Evolutionary conservation across 2,888 invertebrate species (phyloP).

Genomic region (Dione vanillae): DNA sequence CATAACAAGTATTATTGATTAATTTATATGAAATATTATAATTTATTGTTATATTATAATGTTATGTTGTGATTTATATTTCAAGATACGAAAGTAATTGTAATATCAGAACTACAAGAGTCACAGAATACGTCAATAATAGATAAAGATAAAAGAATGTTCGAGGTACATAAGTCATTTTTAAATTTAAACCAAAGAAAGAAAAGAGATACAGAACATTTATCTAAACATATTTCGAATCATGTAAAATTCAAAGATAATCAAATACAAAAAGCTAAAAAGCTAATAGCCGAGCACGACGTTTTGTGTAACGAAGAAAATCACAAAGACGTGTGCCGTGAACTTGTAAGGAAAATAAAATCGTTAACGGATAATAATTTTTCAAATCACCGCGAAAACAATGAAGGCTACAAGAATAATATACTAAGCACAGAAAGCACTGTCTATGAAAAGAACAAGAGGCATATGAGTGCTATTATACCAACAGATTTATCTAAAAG

Average conservation of each 20-base stretch:
- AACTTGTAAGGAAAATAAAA: conserved; percentile 64
- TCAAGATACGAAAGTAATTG: conserved; percentile 62
- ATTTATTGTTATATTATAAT: no score
- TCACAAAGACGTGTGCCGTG: conserved; percentile 64
- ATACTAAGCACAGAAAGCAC: not conserved
- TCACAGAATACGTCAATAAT: conserved; percentile 59
- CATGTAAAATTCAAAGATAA: conserved; percentile 56
- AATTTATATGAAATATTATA: not conserved
- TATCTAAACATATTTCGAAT: conserved; percentile 19
- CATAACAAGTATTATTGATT: conserved; percentile 1
- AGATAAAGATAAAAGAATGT: conserved; percentile 58
- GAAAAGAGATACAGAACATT: conserved; percentile 48
- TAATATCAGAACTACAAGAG: conserved; percentile 60
- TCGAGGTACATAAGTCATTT: conserved; percentile 59
- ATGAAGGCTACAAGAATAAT: conserved; percentile 36
- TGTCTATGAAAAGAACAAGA: conserved; percentile 14
- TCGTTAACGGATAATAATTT: conserved; percentile 50
- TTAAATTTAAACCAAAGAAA: conserved; percentile 55
- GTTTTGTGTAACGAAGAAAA: conserved; percentile 61
- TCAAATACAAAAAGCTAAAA: conserved; percentile 61
- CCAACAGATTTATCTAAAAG: conserved; percentile 57
- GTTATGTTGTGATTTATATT: no score
- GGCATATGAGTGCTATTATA: not conserved
- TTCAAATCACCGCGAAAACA: conserved; percentile 35
- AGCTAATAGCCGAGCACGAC: conserved; percentile 66